Percentiles rank a stretch among this genome's conserved stretches.
Evolutionary conservation across 2,797 vertebrate genomes (phyloP).

Genomic region (Sebastes diaconus): DNA sequence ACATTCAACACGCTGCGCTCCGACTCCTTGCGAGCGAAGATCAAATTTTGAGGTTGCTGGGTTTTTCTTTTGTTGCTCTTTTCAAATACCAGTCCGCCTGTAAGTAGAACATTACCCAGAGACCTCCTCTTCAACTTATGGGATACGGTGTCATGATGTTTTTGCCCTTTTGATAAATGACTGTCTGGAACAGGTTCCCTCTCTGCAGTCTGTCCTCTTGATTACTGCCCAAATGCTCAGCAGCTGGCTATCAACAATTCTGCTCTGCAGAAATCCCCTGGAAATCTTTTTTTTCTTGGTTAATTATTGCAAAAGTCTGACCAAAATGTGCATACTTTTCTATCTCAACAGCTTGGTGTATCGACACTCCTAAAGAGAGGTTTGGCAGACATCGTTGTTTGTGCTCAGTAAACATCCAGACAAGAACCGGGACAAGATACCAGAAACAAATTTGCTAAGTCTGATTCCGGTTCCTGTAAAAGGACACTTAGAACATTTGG

Average conservation of each 20-base stretch:
- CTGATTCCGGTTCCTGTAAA: background rate
- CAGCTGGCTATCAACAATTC: constrained; percentile 31
- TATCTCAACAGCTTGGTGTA: background rate
- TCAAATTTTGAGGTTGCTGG: background rate
- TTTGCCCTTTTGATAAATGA: constrained; percentile 64
- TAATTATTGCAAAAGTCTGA: constrained; percentile 10
- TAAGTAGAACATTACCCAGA: constrained; percentile 64
- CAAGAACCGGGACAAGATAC: background rate
- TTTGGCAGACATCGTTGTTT: constrained; percentile 6
- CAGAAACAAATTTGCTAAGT: background rate
- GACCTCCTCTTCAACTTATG: constrained; percentile 43
- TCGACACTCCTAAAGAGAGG: background rate
- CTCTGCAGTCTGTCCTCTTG: constrained; percentile 64
- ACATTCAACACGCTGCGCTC: constrained; percentile 8
- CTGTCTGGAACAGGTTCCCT: constrained; percentile 53
- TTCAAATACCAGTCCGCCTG: constrained; percentile 43
- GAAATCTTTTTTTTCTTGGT: background rate
- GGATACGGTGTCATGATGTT: constrained; percentile 45
- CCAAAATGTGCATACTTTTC: background rate
- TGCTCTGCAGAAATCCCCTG: background rate
- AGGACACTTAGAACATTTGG: background rate
- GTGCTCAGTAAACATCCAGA: background rate
- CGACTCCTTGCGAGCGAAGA: constrained; percentile 10
- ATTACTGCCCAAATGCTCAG: constrained; percentile 47
- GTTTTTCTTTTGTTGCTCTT: constrained; percentile 40